phyloP scores from a whole-genome alignment of 1,140 invertebrate species.

The Cydia pomonella region DNA sequence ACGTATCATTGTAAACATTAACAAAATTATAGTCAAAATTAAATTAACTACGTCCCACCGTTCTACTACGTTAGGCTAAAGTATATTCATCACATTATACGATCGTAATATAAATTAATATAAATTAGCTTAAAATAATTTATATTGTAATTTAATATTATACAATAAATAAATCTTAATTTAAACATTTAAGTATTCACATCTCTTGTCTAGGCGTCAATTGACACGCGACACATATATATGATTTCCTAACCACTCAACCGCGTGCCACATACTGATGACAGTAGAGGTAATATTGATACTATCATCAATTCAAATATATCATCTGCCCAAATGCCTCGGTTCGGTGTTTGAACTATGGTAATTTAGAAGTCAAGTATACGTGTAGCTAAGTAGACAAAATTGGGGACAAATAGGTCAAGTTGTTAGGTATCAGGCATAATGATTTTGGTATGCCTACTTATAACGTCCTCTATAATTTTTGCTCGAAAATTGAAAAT shows the following conservation, averaged over 20 bases:
- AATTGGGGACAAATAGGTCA: not conserved
- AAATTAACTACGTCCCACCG: no score
- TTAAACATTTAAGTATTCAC: no score
- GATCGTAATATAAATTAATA: no score
- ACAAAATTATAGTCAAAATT: no score
- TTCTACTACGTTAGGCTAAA: no score
- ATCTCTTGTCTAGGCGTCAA: not conserved
- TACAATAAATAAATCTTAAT: no score
- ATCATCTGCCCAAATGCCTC: not conserved
- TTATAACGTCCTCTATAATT: not conserved
- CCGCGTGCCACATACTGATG: slow-evolving; percentile 15
- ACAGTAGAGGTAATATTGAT: not conserved
- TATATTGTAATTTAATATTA: no score
- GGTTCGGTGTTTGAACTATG: slow-evolving; percentile 6
- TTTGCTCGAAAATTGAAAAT: not conserved
- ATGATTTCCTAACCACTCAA: slow-evolving; percentile 1
- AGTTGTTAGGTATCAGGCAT: not conserved
- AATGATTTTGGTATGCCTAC: not conserved
- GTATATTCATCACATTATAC: no score
- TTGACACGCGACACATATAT: slow-evolving; percentile 3
- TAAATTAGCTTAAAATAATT: no score
- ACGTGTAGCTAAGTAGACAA: no score
- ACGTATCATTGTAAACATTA: no score
- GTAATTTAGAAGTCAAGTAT: not conserved
- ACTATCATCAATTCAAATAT: not conserved